Conservation (phyloP, 1,140 invertebrate species). For the Rhopalosiphum padi region DNA sequence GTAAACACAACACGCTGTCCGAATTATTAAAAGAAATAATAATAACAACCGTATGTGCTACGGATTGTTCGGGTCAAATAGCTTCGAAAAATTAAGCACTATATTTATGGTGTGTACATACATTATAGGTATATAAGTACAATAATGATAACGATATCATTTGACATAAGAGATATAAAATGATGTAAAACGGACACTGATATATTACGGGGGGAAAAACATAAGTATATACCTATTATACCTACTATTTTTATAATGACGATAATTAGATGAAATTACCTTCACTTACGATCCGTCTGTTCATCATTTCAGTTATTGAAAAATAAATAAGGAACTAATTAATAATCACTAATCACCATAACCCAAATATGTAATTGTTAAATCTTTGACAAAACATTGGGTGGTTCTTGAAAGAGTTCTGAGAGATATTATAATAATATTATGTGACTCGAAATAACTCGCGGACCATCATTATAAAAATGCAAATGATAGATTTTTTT, state of each 20-base stretch:
- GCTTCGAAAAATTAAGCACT: not conserved
- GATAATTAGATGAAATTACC: not conserved
- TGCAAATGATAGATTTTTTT: not conserved
- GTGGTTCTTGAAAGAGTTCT: not conserved
- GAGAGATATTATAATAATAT: not conserved
- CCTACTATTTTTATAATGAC: not conserved
- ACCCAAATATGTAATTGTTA: not conserved
- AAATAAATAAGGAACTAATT: not conserved
- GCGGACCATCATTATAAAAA: not conserved
- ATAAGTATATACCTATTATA: not conserved
- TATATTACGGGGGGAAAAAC: constrained; percentile 10
- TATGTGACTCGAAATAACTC: not conserved
- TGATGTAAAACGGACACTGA: constrained; percentile 12
- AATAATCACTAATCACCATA: too few relatives aligned
- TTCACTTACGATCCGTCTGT: not conserved
- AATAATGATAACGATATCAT: constrained; percentile 6
- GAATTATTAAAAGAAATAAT: constrained; percentile 17
- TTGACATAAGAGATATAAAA: not conserved
- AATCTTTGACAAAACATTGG: not conserved
- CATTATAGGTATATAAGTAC: not conserved
- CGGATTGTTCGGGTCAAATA: constrained; percentile 7
- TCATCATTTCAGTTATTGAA: not conserved
- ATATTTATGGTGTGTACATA: not conserved
- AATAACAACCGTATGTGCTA: not conserved
- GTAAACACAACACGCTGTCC: not conserved